Base-by-base conservation (phyloP, 2,797 vertebrate genomes). In the Distichodus sexfasciatus region DNA sequence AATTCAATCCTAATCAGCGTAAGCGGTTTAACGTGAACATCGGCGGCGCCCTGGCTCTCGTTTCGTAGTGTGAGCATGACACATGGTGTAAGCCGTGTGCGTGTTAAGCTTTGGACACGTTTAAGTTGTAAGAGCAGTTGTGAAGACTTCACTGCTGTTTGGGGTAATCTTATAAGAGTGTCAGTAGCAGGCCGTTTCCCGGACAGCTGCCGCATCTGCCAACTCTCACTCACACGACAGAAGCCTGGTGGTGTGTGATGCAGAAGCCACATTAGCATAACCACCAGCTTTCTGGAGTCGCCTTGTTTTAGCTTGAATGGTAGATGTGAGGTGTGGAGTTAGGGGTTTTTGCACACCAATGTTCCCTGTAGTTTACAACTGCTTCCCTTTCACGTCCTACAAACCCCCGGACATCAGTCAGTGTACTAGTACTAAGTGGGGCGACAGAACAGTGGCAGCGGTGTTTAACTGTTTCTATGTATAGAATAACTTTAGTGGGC, bases 301-400 rank as follows among this genome's bases (percentile, higher is more conserved):
- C 41, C 19, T 46, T 54, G 24, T 43, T 3, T 33, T 35, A 2
- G 14, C 44, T 19, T 36, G 19, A 24, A 4, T 43, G 33, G 54
- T 31, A 57, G 36, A 44, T 48, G 51, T 43, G 46, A 51, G 36
- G 4, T 43, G 50, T 43, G 28, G 53, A 58, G 38, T 48, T 35
- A 41, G 23, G 26, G 33, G 21, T 7, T 57, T 57, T 14, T 19
- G 50, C 14, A 4, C 12, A 6, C 9, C 44, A 29, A 17, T 40
- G 46, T 33, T 17, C 50, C 15, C 26, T 11, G 43, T 10, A 23
- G 35, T 36, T 21, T 10, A 6, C 14, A 23, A 6, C 33, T 21
- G 12, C 41, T 60, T 38, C 43, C 61, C 46, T 57, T 43, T 55
- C 65, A 67, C 14, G 50, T 44, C 36, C 57, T 31, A 53, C 41